Evolutionary conservation across 2,888 invertebrate genomes (phyloP), one percentile per base, ranked within the genome.

Genomic region (Caprella mutica): DNA sequence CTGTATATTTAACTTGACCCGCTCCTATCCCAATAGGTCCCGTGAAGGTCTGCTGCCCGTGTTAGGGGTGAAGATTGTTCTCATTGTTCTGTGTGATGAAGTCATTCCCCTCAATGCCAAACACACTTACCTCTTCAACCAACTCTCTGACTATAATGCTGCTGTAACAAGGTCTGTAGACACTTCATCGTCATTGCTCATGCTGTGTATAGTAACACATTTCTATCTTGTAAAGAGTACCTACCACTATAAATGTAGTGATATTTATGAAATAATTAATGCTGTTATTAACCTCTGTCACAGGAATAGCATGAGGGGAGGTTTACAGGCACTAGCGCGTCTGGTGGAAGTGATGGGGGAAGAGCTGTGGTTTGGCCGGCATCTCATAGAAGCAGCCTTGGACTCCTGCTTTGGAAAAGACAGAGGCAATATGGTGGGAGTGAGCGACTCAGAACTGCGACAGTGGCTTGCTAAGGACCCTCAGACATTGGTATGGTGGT

Each of bases 61-160:
- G 8, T 38, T 64, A 21, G 60, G 60, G 5, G 60, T 58, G 14
- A 64, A 64, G 48, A 53, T 64, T 44, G 44, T 60, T 19, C 55
- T 64, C 27, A 42, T 60, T 46, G 71, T 84, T 6, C 73, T 87
- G 56, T 82, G 84, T 67, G 78, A 78, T 66, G 69, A 68, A 42
- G 30, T 21, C n/a, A 30, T 48, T 17, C 76, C 79, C 21, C 74
- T 82, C 12, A 72, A 77, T 48, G 83, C 85, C 60, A 80, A 79
- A 67, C 78, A 79, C 66, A 76, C 77, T 59, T 85, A 82, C 51
- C 74, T 86, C 48, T 85, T 84, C 69, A 78, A 79, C 67, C 80
- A 83, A 67, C 77, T 83, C 68, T 80, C 83, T 1, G 85, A 86
- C 71, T 83, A 85, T 68, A 85, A 85, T 69, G 30, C 30, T 4